Percentiles rank a stretch among this genome's conserved stretches.
Evolutionary conservation across 2,888 invertebrate species (phyloP).

Genomic region (Nebria salina): DNA sequence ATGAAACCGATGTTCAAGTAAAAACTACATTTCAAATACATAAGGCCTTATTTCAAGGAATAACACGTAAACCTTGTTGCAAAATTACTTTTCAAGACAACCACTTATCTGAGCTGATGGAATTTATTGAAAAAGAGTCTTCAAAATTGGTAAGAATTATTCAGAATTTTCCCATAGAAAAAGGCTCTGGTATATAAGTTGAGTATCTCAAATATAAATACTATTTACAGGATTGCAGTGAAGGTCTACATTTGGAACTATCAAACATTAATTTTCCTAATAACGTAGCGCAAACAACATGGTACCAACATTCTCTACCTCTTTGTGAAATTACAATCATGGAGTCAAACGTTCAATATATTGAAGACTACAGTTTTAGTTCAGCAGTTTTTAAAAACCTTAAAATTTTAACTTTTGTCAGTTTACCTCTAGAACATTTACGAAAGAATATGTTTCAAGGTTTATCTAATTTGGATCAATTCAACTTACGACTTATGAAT

Average conservation of each 20-base stretch:
- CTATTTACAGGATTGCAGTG: background rate
- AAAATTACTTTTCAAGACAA: background rate
- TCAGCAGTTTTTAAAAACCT: background rate
- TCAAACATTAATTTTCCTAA: slow-evolving; percentile 13
- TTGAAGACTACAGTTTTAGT: slow-evolving; percentile 30
- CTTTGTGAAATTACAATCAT: slow-evolving; percentile 11
- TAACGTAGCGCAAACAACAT: slow-evolving; percentile 16
- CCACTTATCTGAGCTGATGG: background rate
- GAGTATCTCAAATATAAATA: background rate
- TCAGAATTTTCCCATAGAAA: no score
- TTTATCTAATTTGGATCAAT: slow-evolving; percentile 4
- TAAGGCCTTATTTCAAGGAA: background rate
- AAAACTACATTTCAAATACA: background rate
- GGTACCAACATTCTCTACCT: slow-evolving; percentile 8
- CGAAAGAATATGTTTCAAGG: slow-evolving; percentile 24
- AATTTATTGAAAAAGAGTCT: background rate
- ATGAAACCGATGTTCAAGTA: background rate
- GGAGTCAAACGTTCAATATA: slow-evolving; percentile 18
- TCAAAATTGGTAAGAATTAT: background rate
- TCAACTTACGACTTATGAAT: slow-evolving; percentile 5
- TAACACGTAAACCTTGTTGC: background rate
- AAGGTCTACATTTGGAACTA: background rate
- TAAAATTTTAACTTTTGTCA: slow-evolving; percentile 12
- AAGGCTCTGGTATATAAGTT: no score
- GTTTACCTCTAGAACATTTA: slow-evolving; percentile 15